Conservation (phyloP, 2,113 vertebrate species). For the Hylia prasina region DNA sequence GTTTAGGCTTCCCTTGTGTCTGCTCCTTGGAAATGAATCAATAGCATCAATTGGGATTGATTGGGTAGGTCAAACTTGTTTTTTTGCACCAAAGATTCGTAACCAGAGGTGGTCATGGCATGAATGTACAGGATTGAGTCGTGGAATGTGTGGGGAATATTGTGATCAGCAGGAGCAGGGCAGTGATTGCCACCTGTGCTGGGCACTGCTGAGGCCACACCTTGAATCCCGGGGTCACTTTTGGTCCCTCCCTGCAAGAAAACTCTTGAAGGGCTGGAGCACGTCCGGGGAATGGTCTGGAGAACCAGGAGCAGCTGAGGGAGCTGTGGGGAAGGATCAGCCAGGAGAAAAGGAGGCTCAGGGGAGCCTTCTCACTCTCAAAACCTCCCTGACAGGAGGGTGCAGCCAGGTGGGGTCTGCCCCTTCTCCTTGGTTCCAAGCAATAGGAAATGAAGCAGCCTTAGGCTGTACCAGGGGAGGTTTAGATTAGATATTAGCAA, state of each 20-base stretch:
- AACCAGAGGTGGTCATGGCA: background rate
- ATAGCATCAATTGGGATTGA: background rate
- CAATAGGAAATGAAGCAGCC: background rate
- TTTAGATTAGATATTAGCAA: fast-evolving
- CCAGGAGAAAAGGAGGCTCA: background rate
- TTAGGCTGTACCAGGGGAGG: background rate
- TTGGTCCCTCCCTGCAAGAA: background rate
- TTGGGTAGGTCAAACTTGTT: background rate
- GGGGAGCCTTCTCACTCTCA: fast-evolving
- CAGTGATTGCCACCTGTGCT: background rate
- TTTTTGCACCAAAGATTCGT: fast-evolving
- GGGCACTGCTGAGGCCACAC: background rate
- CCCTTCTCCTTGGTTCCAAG: too few relatives aligned
- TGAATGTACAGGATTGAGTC: background rate
- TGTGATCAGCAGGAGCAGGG: background rate
- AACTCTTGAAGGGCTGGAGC: background rate
- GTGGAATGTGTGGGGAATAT: background rate
- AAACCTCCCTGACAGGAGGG: background rate
- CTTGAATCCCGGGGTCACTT: fast-evolving
- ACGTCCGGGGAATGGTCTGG: background rate
- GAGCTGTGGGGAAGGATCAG: background rate
- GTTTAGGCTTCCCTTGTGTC: background rate
- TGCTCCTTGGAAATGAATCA: background rate
- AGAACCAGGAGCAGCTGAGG: background rate
- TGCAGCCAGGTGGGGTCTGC: background rate